These are phyloP conservation scores for Neomonachus schauinslandi DNA, from an alignment of 2,113 vertebrate genomes.

Conservation along the genomic window DNA sequence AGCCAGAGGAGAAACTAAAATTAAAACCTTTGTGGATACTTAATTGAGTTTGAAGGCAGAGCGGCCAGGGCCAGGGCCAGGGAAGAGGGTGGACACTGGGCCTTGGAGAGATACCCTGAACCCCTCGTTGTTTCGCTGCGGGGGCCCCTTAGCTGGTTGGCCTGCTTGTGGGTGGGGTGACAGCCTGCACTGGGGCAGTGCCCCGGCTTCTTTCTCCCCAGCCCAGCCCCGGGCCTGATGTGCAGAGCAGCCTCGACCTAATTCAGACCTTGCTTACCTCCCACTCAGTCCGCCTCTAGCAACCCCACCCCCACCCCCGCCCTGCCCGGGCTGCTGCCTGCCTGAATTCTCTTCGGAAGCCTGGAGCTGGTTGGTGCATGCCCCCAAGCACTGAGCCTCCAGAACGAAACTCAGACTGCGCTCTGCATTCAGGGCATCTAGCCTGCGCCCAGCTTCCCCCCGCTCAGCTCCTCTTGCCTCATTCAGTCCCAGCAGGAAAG, in stretches of 20 bases:
- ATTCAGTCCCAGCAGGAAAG: not conserved
- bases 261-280: not conserved
- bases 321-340: not conserved
- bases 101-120: not conserved
- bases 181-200: not conserved
- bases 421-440: accelerated
- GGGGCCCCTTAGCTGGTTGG: not conserved
- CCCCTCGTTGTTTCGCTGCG: accelerated
- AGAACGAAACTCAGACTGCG: not conserved
- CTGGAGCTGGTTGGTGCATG: not conserved
- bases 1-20: not conserved
- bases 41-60: not conserved
- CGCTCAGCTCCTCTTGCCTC: accelerated
- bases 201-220: not conserved
- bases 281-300: not conserved
- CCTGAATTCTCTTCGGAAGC: not conserved
- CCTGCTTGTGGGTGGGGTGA: not conserved
- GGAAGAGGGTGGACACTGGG: not conserved
- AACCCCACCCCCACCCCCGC: not conserved
- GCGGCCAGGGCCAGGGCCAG: accelerated
- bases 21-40: accelerated
- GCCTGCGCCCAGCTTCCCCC: not conserved
- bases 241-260: not conserved
- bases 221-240: not conserved
- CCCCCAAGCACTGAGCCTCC: not conserved